Conservation (phyloP, 2,113 vertebrate genomes). For the Butastur rufipennis region DNA sequence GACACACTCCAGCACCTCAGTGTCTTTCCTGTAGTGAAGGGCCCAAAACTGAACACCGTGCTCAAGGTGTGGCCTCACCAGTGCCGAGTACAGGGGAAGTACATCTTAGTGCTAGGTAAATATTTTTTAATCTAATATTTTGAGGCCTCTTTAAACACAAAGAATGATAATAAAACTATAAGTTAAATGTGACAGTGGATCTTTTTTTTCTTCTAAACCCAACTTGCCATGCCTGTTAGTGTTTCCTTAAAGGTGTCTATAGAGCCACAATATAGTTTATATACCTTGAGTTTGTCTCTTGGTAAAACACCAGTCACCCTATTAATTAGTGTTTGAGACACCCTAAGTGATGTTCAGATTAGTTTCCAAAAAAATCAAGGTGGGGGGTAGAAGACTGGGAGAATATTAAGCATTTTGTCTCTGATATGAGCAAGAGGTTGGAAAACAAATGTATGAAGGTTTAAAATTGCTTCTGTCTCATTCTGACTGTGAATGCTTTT, state of each 20-base stretch:
- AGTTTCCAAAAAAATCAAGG: not conserved
- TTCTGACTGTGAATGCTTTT: not conserved
- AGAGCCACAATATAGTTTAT: not conserved
- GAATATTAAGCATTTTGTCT: not conserved
- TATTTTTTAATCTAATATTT: not conserved
- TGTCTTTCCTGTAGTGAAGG: too few relatives aligned
- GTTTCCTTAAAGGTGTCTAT: not conserved
- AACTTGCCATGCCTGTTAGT: not conserved
- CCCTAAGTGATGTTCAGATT: not conserved
- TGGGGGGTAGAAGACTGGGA: not conserved
- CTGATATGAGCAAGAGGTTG: not conserved
- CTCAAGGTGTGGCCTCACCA: too few relatives aligned
- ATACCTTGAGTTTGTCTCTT: not conserved
- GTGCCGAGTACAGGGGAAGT: too few relatives aligned
- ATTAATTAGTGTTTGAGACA: not conserved
- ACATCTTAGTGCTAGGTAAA: not conserved
- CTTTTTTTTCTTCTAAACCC: not conserved
- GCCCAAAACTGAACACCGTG: too few relatives aligned
- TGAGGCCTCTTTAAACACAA: not conserved
- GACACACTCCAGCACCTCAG: too few relatives aligned
- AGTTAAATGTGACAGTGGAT: not conserved
- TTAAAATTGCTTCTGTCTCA: not conserved
- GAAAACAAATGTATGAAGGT: not conserved
- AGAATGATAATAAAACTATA: not conserved
- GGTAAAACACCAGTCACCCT: not conserved